phyloP scores from a whole-genome alignment of 1,140 invertebrate species.

The Lepidurus couesii region DNA sequence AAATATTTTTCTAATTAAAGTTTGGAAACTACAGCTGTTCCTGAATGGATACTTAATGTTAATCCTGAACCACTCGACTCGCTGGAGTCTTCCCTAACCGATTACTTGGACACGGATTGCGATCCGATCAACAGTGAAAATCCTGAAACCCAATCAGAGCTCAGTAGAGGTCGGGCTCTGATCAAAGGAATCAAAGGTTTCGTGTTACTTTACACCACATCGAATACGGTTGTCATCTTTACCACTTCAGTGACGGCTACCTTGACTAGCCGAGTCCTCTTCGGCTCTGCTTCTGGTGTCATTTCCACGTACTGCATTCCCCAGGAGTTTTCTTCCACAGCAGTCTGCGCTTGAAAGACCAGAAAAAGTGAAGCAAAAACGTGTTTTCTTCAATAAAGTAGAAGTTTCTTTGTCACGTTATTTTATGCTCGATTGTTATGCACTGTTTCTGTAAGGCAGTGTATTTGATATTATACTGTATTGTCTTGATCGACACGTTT shows the following conservation, averaged over 20 bases:
- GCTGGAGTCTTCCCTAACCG: background rate
- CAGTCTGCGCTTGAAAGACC: background rate
- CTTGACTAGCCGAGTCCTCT: background rate
- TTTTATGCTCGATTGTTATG: too few relatives aligned
- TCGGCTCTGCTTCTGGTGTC: background rate
- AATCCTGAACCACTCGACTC: background rate
- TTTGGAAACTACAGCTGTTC: background rate
- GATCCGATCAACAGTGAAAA: background rate
- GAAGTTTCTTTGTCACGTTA: too few relatives aligned
- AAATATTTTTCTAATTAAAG: background rate
- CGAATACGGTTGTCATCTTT: background rate
- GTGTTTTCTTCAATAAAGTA: background rate
- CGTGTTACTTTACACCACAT: conserved; percentile 10
- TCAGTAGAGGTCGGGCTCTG: background rate
- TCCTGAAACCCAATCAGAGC: background rate
- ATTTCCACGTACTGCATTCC: background rate
- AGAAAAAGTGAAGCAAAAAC: background rate
- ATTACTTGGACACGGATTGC: background rate
- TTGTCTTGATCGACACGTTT: too few relatives aligned
- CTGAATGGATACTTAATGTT: background rate
- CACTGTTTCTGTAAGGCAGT: too few relatives aligned
- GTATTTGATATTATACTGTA: too few relatives aligned
- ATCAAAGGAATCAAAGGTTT: conserved; percentile 11
- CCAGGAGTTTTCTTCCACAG: background rate
- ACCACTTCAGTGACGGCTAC: conserved; percentile 6